Base-by-base conservation (phyloP, 2,888 invertebrate genomes). In the Leistus spinibarbis region DNA sequence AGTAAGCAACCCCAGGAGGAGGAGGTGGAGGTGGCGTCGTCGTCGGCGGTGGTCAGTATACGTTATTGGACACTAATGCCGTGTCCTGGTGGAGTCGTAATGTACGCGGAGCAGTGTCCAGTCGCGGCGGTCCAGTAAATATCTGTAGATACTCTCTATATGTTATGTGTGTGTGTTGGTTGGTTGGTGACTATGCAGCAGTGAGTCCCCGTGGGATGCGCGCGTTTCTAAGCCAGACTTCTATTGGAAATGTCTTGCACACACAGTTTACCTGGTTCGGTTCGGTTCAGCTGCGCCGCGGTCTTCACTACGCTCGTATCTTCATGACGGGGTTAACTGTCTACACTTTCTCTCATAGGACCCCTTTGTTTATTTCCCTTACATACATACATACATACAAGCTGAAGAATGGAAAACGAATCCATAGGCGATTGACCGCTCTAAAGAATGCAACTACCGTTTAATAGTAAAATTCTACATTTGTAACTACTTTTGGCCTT, bases 31-130 rank as follows among this genome's bases (percentile, higher is more conserved):
- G 40, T 7, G 40, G 40, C 7, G 24, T 3, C 7, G 24, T 3
- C 7, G 24, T 3, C 7, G 24, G 24, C 5, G 60, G 60, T 16
- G 19, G 64, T 23, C 64, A 23, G 64, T 24, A 23, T 64, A 64
- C 16, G 64, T 64, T 64, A 64, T 64, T 64, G 64, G 64, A 64
- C 64, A 64, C 24, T 64, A 64, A 64, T 64, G 27, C 64, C 27
- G 10, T 16, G 64, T 24, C 64, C 64, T 23, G 22, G 23, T 23
- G 64, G 62, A 10, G 22, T 53, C 22, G 68, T 56, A 23, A 65
- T 64, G 66, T 72, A 63, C 72, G 53, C 66, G 20, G 66, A 60
- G 3, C 60, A 19, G 60, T 19, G 19, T 10, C 60, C 22, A 19
- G 20, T 19, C 60, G 20, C 22, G 60, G 20, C 13, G 60, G 60